Evolutionary conservation across 2,888 invertebrate species (phyloP).

Genomic region (Drosophila anomalata): DNA sequence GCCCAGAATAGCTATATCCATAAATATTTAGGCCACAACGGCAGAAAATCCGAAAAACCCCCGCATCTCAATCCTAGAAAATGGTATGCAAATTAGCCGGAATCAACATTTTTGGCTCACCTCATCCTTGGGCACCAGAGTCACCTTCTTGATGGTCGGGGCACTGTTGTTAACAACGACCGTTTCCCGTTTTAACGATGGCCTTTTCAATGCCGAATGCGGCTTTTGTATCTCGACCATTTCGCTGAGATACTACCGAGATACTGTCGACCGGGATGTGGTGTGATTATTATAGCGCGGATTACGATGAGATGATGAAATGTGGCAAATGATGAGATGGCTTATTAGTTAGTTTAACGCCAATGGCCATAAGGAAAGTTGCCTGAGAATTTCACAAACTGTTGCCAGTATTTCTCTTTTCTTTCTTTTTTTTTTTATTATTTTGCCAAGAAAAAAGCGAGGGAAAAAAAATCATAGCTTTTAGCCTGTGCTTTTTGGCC

Average conservation of each 20-base stretch:
- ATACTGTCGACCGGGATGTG: constrained; percentile 1
- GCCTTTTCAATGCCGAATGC: constrained; percentile 81
- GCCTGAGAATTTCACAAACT: constrained; percentile 29
- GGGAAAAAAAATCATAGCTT: neutral
- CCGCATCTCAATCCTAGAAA: neutral
- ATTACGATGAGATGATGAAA: constrained; percentile 5
- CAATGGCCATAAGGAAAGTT: constrained; percentile 30
- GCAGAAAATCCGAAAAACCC: neutral
- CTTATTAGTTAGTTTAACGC: constrained; percentile 40
- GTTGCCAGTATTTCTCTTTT: neutral
- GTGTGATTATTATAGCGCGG: constrained; percentile 14
- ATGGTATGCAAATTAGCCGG: constrained; percentile 3
- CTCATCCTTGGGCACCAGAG: constrained; percentile 83
- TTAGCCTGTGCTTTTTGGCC: constrained; percentile 7
- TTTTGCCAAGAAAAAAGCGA: no score
- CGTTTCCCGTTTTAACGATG: constrained; percentile 83
- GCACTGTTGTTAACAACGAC: constrained; percentile 83
- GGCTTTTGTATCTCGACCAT: constrained; percentile 84
- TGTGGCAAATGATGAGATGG: constrained; percentile 23
- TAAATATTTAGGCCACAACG: neutral
- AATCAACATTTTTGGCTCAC: constrained; percentile 67
- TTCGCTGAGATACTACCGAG: constrained; percentile 22
- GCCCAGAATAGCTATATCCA: neutral
- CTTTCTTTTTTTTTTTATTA: no score
- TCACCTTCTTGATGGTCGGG: constrained; percentile 83